Evolutionary conservation across 1,140 invertebrate species (phyloP).

Genomic region (Sarcophaga peregrina): DNA sequence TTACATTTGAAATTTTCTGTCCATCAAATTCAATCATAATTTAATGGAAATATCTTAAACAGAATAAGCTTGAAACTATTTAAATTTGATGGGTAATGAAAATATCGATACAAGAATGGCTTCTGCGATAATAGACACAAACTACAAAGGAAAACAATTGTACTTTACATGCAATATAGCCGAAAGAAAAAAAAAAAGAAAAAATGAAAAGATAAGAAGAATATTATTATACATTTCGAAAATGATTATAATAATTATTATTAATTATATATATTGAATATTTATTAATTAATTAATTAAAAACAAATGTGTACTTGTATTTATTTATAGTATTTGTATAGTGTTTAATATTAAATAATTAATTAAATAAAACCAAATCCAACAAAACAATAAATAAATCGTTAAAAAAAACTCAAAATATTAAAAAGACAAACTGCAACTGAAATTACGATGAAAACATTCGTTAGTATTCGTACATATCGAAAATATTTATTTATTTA

Average conservation of each 20-base stretch:
- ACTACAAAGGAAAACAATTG: no score
- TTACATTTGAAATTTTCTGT: no score
- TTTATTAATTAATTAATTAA: background rate
- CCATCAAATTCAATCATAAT: no score
- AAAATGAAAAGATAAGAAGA: no score
- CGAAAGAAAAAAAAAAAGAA: no score
- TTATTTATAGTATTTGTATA: slow-evolving; percentile 27
- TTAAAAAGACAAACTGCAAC: background rate
- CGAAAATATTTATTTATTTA: background rate
- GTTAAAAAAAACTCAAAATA: background rate
- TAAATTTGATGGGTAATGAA: no score
- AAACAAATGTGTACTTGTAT: slow-evolving; percentile 5
- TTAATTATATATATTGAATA: background rate
- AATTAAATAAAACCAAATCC: background rate
- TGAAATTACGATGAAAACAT: background rate
- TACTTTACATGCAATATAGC: no score
- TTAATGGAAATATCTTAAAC: no score
- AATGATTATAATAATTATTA: background rate
- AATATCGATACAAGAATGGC: no score
- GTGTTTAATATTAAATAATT: slow-evolving; percentile 20
- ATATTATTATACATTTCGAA: no score
- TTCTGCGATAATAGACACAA: no score
- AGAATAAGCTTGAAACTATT: no score
- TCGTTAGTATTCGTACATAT: slow-evolving; percentile 8
- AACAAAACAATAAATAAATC: slow-evolving; percentile 30